Evolutionary conservation across 2,888 invertebrate genomes (phyloP).

Genomic region (Norana najaformis): DNA sequence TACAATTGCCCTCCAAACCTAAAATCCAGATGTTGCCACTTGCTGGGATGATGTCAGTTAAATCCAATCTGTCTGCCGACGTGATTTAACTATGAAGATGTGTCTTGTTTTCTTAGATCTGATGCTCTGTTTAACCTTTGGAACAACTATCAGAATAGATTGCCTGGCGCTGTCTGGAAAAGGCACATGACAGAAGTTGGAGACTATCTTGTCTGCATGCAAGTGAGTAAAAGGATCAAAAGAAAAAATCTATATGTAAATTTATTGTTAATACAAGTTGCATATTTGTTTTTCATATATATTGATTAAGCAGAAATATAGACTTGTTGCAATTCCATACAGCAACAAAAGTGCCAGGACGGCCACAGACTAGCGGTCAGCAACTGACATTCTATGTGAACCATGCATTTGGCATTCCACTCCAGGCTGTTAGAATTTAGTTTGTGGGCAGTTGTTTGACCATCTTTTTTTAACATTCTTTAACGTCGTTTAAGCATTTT

Average conservation of each 20-base stretch:
- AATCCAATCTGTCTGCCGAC: no score
- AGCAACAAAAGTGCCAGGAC: not conserved
- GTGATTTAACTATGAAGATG: not conserved
- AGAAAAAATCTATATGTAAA: not conserved
- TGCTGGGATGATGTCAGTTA: no score
- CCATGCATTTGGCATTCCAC: not conserved
- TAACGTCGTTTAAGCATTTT: not conserved
- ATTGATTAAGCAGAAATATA: not conserved
- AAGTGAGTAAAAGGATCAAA: constrained; percentile 47
- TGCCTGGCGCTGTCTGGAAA: constrained; percentile 55
- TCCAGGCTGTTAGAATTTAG: not conserved
- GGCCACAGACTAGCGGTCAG: not conserved
- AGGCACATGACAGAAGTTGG: constrained; percentile 59
- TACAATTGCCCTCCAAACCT: no score
- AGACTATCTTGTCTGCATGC: constrained; percentile 57
- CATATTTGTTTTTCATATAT: not conserved
- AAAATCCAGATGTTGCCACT: no score
- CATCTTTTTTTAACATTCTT: not conserved
- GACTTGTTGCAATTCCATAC: not conserved
- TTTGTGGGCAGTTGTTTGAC: not conserved
- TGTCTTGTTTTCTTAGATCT: constrained; percentile 49
- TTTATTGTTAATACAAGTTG: not conserved
- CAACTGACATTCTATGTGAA: not conserved
- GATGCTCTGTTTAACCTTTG: constrained; percentile 60
- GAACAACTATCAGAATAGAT: constrained; percentile 60